These are phyloP conservation scores for Actias luna DNA, from an alignment of 2,888 invertebrate genomes.

Conservation along the genomic window DNA sequence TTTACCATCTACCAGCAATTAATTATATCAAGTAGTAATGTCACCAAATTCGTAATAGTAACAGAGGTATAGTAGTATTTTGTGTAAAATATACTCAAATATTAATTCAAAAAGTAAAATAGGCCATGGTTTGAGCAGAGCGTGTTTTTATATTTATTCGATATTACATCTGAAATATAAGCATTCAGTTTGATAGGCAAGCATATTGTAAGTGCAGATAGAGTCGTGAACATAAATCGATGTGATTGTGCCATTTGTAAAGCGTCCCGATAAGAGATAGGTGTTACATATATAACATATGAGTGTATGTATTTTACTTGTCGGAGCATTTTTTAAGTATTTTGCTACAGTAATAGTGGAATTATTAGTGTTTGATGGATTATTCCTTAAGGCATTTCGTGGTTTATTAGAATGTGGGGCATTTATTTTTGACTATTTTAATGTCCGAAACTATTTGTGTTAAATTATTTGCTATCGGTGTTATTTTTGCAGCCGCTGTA, in stretches of 20 bases:
- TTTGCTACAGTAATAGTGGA: neutral
- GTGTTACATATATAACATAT: neutral
- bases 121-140: neutral
- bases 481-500: too few relatives aligned
- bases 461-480: too few relatives aligned
- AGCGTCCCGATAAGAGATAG: neutral
- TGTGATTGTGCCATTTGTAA: constrained; percentile 1
- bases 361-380: too few relatives aligned
- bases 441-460: too few relatives aligned
- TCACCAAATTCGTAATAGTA: too few relatives aligned
- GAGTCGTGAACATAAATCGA: neutral
- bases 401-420: too few relatives aligned
- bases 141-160: neutral
- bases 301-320: neutral
- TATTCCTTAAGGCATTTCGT: too few relatives aligned
- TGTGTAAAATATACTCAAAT: too few relatives aligned
- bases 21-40: too few relatives aligned
- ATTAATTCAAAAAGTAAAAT: neutral
- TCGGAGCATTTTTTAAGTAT: neutral
- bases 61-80: too few relatives aligned
- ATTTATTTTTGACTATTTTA: too few relatives aligned
- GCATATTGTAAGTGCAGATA: neutral
- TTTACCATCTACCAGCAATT: too few relatives aligned
- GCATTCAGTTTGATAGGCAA: neutral
- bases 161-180: neutral